phyloP scores from a whole-genome alignment of 2,797 vertebrate genomes.

The Anas capensis region DNA sequence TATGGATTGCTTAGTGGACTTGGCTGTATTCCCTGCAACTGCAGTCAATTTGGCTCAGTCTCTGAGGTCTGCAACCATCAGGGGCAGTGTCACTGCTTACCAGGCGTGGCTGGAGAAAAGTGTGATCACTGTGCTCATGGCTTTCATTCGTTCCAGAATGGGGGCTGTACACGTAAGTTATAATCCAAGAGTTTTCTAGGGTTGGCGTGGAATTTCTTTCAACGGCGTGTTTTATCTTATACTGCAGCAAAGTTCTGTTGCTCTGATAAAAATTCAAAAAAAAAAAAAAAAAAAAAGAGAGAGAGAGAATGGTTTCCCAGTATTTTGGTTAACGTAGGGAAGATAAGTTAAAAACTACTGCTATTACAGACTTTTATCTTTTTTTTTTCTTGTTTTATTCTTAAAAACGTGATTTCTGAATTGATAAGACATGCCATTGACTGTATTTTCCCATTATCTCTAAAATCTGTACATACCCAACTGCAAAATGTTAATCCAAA shows the following conservation, averaged over 20 bases:
- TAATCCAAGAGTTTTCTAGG: neutral
- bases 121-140: conserved; percentile 88
- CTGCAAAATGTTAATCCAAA: neutral
- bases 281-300: neutral
- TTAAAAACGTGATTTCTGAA: neutral
- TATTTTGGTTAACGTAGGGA: neutral
- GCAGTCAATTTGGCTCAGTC: conserved; percentile 82
- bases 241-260: neutral
- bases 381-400: neutral
- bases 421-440: neutral
- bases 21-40: conserved; percentile 87
- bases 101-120: conserved; percentile 86
- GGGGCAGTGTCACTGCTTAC: conserved; percentile 86
- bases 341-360: neutral
- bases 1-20: conserved; percentile 81
- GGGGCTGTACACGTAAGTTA: conserved; percentile 88
- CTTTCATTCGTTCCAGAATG: conserved; percentile 82
- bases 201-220: neutral
- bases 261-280: neutral
- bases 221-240: neutral
- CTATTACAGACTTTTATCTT: neutral
- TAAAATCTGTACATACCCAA: too few relatives aligned
- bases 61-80: conserved; percentile 82
- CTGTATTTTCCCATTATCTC: neutral
- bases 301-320: neutral